Conservation (phyloP, 2,113 vertebrate species). For the Heptranchias perlo region DNA sequence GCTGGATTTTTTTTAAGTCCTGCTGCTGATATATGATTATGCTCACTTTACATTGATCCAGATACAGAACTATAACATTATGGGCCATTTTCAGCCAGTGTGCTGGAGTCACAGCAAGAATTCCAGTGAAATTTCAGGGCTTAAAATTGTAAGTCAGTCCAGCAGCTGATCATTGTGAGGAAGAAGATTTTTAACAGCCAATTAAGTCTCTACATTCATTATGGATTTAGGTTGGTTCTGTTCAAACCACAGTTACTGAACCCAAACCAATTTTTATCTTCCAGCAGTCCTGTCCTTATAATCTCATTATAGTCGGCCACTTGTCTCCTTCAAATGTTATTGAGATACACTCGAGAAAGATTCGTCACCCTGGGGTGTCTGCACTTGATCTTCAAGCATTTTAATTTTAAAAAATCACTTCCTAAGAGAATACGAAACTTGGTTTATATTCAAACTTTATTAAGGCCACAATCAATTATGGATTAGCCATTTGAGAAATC, state of each 20-base stretch:
- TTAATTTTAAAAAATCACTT: constrained; percentile 19
- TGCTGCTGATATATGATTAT: background rate
- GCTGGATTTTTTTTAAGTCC: background rate
- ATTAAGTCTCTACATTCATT: background rate
- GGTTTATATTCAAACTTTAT: background rate
- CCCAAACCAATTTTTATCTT: background rate
- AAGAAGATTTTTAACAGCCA: background rate
- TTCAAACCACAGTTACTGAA: background rate
- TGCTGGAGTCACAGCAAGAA: background rate
- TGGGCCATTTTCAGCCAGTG: too few relatives aligned
- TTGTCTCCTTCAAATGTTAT: background rate
- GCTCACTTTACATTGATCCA: background rate
- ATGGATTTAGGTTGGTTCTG: background rate
- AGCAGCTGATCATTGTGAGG: background rate
- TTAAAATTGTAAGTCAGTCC: background rate
- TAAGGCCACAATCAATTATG: background rate
- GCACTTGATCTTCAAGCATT: background rate
- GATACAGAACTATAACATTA: background rate
- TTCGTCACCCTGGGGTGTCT: background rate
- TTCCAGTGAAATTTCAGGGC: background rate
- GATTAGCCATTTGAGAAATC: constrained; percentile 8
- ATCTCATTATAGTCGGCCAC: background rate
- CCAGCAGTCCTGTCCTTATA: background rate
- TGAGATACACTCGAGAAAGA: too few relatives aligned
- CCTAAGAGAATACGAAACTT: background rate